Evolutionary conservation across 2,113 vertebrate genomes (phyloP).

Genomic region (Sialia sialis): DNA sequence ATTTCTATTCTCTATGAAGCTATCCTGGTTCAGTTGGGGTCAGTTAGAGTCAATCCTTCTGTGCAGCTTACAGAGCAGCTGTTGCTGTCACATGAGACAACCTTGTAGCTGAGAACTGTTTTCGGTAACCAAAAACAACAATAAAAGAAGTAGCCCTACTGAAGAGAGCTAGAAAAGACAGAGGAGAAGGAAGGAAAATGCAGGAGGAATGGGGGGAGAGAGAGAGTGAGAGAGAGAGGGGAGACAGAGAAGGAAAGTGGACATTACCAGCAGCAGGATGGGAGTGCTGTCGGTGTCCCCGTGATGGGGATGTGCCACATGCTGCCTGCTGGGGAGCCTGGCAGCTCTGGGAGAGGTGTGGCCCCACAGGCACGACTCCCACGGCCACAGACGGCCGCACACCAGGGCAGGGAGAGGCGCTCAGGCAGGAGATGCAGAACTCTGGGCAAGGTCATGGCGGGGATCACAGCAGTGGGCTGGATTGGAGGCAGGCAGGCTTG

Average conservation of each 20-base stretch:
- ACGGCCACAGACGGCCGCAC: fast-evolving
- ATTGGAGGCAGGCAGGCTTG: not conserved
- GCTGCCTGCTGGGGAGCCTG: too few species aligned
- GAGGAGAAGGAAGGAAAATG: not conserved
- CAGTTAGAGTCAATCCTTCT: too few species aligned
- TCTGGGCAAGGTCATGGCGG: fast-evolving
- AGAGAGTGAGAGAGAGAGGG: not conserved
- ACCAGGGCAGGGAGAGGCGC: too few species aligned
- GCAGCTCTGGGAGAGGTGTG: not conserved
- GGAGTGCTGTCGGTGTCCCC: too few species aligned
- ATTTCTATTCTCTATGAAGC: too few species aligned
- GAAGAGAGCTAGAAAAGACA: not conserved
- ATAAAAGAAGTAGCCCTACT: not conserved
- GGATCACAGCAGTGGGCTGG: not conserved
- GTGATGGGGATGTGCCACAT: too few species aligned
- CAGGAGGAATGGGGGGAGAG: too few species aligned
- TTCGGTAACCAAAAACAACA: not conserved
- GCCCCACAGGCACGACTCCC: not conserved
- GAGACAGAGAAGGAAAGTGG: not conserved
- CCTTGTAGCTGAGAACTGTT: not conserved
- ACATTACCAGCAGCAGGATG: not conserved
- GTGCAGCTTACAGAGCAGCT: too few species aligned
- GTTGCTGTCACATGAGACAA: not conserved
- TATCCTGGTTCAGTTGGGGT: too few species aligned
- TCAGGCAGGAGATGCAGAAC: not conserved